Conservation (phyloP, 1,140 invertebrate genomes). For the Wiebesia pumilae region DNA sequence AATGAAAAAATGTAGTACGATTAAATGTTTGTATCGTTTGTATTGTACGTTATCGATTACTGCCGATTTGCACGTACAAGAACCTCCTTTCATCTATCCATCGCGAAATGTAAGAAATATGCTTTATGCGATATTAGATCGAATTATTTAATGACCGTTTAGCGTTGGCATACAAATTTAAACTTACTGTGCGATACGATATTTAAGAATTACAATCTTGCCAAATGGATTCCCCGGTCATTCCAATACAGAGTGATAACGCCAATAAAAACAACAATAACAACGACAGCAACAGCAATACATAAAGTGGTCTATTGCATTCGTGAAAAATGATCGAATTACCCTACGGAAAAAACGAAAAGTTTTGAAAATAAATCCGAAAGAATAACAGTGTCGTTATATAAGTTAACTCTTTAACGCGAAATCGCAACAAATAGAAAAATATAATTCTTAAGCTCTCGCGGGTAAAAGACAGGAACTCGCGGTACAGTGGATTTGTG, state of each 20-base stretch:
- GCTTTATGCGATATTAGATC: neutral
- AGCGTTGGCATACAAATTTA: neutral
- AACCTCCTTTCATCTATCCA: neutral
- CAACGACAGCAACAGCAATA: too few relatives aligned
- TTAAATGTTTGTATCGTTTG: too few relatives aligned
- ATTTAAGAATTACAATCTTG: neutral
- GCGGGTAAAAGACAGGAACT: neutral
- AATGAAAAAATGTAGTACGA: neutral
- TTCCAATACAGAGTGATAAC: neutral
- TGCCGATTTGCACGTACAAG: neutral
- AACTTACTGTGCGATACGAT: neutral
- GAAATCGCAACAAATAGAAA: neutral
- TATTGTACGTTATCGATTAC: neutral
- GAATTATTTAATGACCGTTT: neutral
- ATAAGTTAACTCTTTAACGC: neutral
- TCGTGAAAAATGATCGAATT: neutral
- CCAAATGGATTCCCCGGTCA: neutral
- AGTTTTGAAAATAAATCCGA: neutral
- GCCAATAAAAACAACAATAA: neutral
- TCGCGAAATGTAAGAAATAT: neutral
- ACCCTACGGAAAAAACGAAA: neutral
- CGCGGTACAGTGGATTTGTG: conserved; percentile 29
- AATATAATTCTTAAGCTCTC: neutral
- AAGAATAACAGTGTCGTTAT: neutral
- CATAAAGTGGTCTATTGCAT: neutral